A percentile compares a stretch with the other conserved stretches of the same genome.
Evolutionary conservation across 1,140 invertebrate genomes (phyloP).

Genomic region (Bursaphelenchus mucronatus): DNA sequence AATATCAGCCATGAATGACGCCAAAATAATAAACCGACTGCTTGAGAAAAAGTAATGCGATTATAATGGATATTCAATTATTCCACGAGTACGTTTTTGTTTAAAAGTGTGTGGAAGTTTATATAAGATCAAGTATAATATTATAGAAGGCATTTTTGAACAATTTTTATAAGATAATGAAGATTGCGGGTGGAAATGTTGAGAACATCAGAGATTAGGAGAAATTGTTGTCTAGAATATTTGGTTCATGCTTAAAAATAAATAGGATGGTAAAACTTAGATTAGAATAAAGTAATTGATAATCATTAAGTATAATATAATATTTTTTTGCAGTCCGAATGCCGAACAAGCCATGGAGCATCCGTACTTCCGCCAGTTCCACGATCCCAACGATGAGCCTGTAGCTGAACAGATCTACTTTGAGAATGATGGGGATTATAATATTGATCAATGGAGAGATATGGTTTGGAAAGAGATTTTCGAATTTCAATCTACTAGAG

Average conservation of each 20-base stretch:
- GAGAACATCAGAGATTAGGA: not conserved
- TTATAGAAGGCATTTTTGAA: too few species aligned
- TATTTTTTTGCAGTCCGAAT: conserved; percentile 43
- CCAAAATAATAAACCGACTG: too few species aligned
- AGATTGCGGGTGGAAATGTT: conserved; percentile 20
- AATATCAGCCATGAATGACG: too few species aligned
- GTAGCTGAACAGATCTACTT: conserved; percentile 51
- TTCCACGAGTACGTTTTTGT: too few species aligned
- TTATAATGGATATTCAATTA: too few species aligned
- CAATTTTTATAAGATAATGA: too few species aligned
- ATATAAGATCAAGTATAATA: too few species aligned
- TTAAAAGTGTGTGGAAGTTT: too few species aligned
- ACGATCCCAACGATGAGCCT: conserved; percentile 60
- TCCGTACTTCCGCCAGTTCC: conserved; percentile 56
- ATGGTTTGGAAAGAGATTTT: conserved; percentile 57
- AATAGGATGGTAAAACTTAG: not conserved
- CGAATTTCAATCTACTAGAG: conserved; percentile 37
- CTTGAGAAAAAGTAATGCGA: too few species aligned
- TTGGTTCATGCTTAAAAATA: not conserved
- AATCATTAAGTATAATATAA: too few species aligned
- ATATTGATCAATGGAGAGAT: conserved; percentile 54
- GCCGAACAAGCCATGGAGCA: conserved; percentile 60
- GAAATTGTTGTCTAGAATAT: conserved; percentile 3
- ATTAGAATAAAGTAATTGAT: not conserved
- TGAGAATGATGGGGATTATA: conserved; percentile 42